Evolutionary conservation across 64 coral and sea anemone species (phyloP).

Genomic region (Stichodactyla mertensii): DNA sequence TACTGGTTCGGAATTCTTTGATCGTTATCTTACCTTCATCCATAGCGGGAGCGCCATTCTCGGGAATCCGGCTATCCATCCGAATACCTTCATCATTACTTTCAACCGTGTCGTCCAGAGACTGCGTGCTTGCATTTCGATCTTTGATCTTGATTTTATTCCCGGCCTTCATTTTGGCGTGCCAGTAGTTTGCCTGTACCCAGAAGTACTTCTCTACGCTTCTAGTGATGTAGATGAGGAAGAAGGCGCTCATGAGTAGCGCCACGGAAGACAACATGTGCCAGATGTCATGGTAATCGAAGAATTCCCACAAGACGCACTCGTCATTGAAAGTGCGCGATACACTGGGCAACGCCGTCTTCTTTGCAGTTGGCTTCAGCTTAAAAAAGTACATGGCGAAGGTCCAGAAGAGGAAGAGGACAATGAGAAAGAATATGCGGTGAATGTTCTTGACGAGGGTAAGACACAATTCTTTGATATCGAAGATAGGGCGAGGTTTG

Average conservation of each 20-base stretch:
- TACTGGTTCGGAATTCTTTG: not conserved
- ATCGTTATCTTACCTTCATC: not conserved
- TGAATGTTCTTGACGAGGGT: constrained; percentile 34
- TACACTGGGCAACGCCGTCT: constrained; percentile 43
- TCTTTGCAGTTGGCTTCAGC: constrained; percentile 64
- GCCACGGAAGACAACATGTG: constrained; percentile 89
- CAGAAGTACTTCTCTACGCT: constrained; percentile 61
- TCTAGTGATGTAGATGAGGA: constrained; percentile 77
- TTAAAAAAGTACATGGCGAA: constrained; percentile 98
- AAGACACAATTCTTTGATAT: constrained; percentile 14
- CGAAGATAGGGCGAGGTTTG: constrained; percentile 15
- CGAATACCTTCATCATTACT: not conserved
- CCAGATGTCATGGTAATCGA: constrained; percentile 93
- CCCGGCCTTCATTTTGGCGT: not conserved
- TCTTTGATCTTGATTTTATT: not conserved
- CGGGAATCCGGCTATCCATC: not conserved
- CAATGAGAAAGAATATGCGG: constrained; percentile 49
- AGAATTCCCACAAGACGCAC: constrained; percentile 79
- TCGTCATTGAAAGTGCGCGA: constrained; percentile 58
- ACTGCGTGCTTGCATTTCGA: not conserved
- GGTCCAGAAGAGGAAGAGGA: constrained; percentile 77
- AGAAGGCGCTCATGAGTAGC: constrained; percentile 76
- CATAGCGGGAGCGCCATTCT: not conserved
- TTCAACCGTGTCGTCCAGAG: not conserved
- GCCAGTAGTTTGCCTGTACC: constrained; percentile 43